phyloP scores from a whole-genome alignment of 2,113 vertebrate species.

The Embiotoca jacksoni region DNA sequence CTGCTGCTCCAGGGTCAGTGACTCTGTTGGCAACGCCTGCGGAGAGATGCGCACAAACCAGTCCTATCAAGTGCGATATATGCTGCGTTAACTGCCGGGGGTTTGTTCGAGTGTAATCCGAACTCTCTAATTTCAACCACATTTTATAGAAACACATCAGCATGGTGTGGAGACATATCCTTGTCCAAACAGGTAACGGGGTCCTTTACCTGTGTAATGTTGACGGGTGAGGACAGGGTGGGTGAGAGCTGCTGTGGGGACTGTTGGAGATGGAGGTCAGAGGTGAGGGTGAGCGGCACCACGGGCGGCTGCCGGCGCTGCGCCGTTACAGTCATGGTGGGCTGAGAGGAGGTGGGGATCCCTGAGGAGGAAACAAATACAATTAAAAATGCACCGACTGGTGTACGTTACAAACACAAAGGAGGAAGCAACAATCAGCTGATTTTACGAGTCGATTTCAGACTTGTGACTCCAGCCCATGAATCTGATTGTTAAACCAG shows the following conservation, averaged over 20 bases:
- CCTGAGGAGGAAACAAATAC: conserved; percentile 73
- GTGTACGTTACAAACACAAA: background rate
- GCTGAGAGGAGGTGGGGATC: conserved; percentile 84
- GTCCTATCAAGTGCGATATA: background rate
- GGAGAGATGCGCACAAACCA: conserved; percentile 7
- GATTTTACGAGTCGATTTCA: too few species aligned
- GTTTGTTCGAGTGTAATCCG: background rate
- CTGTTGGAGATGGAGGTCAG: conserved; percentile 88
- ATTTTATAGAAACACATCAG: background rate
- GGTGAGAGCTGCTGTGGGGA: conserved; percentile 91
- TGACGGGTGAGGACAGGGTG: conserved; percentile 87
- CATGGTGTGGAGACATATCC: background rate
- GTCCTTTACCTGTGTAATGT: conserved; percentile 89
- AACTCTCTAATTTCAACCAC: background rate
- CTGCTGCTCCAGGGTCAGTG: conserved; percentile 94
- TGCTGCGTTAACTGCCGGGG: background rate
- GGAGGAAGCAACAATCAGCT: too few species aligned
- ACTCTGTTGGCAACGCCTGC: conserved; percentile 90
- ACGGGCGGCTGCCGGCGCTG: conserved; percentile 86
- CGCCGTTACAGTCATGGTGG: conserved; percentile 82
- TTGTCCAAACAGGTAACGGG: background rate
- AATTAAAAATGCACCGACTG: background rate
- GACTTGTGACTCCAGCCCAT: too few species aligned
- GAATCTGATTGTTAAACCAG: too few species aligned
- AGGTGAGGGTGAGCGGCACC: conserved; percentile 88